Evolutionary conservation across 2,113 vertebrate genomes (phyloP).

Genomic region (Desmodus rotundus): DNA sequence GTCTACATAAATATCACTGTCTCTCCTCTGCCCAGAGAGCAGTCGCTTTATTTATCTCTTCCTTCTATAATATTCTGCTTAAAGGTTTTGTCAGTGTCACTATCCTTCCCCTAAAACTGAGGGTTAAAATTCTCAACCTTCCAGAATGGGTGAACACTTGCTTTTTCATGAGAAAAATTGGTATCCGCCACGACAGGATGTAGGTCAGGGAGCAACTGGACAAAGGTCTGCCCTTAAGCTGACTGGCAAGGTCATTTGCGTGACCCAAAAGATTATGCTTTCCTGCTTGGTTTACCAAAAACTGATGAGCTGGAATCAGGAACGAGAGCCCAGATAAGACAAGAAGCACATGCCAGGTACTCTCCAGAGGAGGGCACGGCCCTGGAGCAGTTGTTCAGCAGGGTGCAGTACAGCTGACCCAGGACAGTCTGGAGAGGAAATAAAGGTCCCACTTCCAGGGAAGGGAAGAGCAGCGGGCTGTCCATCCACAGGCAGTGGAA

Average conservation of each 20-base stretch:
- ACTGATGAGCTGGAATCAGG: not conserved
- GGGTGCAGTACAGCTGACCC: not conserved
- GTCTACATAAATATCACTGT: not conserved
- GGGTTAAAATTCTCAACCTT: not conserved
- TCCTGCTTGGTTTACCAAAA: not conserved
- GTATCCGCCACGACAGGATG: not conserved
- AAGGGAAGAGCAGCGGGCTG: not conserved
- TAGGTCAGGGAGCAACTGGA: not conserved
- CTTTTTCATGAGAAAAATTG: slow-evolving; percentile 53
- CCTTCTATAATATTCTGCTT: not conserved
- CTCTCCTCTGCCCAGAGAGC: not conserved
- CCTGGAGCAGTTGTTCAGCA: fast-evolving
- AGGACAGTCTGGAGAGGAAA: too few relatives aligned
- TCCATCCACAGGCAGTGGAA: not conserved
- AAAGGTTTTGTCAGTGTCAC: not conserved
- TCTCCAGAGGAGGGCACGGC: not conserved
- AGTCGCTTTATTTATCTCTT: not conserved
- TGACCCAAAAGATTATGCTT: not conserved
- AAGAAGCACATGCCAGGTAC: not conserved
- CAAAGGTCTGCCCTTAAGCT: not conserved
- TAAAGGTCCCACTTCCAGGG: not conserved
- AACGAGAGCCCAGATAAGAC: not conserved
- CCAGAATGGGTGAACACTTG: not conserved
- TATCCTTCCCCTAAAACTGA: not conserved
- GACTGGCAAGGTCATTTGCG: not conserved